These are phyloP conservation scores for Pachycephus smyrnensis DNA, from an alignment of 2,888 invertebrate genomes.

Conservation along the genomic window DNA sequence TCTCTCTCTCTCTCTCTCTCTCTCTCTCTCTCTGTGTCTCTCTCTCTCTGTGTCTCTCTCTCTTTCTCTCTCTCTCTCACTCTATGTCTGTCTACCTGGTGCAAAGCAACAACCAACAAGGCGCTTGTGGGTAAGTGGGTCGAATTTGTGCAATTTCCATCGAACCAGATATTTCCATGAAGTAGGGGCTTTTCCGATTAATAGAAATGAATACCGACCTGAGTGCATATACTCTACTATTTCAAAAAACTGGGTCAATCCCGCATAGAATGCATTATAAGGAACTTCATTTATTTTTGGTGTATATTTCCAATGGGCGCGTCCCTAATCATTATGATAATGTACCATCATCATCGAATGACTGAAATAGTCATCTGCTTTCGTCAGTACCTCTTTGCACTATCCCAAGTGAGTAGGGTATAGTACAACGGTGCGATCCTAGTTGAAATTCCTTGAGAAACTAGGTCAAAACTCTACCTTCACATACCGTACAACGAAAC, in stretches of 20 bases:
- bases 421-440: neutral
- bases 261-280: neutral
- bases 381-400: neutral
- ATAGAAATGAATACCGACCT: neutral
- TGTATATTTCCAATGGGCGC: neutral
- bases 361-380: neutral
- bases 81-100: neutral
- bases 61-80: neutral
- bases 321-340: neutral
- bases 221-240: neutral
- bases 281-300: neutral
- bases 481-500: neutral
- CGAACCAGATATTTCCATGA: neutral
- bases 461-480: neutral
- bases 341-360: neutral
- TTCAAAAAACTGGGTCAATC: neutral
- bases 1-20: neutral
- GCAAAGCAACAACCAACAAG: conserved; percentile 3
- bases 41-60: conserved; percentile 7
- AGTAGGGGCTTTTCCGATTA: neutral
- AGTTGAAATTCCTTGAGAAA: neutral
- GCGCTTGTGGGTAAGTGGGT: neutral
- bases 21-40: neutral
- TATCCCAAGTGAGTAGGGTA: neutral
- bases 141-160: neutral